A percentile compares a stretch with the other conserved stretches of the same genome.
Conservation (phyloP, 2,797 vertebrate species). For the Cryptoprocta ferox region DNA sequence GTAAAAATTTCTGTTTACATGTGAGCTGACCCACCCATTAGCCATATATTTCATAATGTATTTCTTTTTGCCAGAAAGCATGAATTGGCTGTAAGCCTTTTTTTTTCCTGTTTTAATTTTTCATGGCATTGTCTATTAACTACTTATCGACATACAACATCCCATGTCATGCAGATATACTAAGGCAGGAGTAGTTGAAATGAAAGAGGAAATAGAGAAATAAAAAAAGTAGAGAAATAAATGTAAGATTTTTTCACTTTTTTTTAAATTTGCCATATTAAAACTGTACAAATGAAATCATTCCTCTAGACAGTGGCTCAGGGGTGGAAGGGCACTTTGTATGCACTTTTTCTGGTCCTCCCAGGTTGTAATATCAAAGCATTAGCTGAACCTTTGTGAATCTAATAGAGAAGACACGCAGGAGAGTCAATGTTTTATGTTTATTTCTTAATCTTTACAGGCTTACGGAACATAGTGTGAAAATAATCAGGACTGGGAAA, state of each 20-base stretch:
- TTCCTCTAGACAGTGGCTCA: background rate
- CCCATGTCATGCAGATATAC: background rate
- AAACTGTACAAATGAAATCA: background rate
- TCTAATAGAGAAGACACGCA: background rate
- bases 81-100: background rate
- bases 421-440: background rate
- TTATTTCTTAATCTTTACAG: background rate
- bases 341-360: background rate
- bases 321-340: too few relatives aligned
- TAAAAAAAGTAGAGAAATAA: background rate
- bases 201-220: background rate
- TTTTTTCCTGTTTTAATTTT: background rate
- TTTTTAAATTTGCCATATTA: background rate
- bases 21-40: background rate
- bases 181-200: background rate
- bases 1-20: background rate
- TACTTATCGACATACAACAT: background rate
- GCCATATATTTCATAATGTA: background rate
- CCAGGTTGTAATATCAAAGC: background rate
- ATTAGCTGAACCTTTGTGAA: background rate
- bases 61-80: background rate
- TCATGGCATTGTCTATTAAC: background rate
- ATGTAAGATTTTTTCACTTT: background rate
- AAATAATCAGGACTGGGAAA: background rate
- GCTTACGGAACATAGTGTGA: background rate